Conservation (phyloP, 2,888 invertebrate species). For the Netelia virgata region DNA sequence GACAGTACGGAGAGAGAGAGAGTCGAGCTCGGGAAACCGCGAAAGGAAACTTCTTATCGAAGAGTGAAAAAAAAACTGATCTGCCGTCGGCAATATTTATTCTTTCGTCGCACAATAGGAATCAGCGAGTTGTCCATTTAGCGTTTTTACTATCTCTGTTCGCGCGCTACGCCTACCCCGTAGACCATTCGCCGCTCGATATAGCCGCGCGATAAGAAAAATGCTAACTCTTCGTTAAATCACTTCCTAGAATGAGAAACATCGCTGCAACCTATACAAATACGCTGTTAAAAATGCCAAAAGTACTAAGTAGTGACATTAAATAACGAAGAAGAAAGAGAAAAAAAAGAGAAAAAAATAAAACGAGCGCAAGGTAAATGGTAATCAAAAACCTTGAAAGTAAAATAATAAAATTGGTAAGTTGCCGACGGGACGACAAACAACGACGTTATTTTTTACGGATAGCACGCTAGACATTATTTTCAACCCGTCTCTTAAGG, state of each 20-base stretch:
- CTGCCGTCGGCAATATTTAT: constrained; percentile 9
- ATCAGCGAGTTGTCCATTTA: constrained; percentile 11
- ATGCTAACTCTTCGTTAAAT: constrained; percentile 45
- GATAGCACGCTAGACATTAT: not conserved
- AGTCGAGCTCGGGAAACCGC: constrained; percentile 23
- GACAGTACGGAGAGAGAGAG: not conserved
- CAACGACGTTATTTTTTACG: not conserved
- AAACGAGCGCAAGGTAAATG: not conserved
- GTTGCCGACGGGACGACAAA: not conserved
- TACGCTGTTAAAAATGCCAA: constrained; percentile 9
- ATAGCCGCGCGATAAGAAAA: constrained; percentile 41
- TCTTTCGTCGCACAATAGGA: not conserved
- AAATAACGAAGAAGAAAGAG: not conserved
- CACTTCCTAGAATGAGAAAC: constrained; percentile 9
- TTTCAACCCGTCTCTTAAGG: not conserved
- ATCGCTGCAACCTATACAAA: constrained; percentile 2
- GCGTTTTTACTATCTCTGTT: constrained; percentile 17
- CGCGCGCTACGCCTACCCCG: not conserved
- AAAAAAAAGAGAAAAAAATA: not conserved
- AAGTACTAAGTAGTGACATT: not conserved
- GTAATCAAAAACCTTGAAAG: not conserved
- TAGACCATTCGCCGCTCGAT: constrained; percentile 18
- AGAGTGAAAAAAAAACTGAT: constrained; percentile 13
- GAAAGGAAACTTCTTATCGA: constrained; percentile 36
- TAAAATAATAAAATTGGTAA: constrained; percentile 3